phyloP scores from a whole-genome alignment of 2,113 vertebrate genomes.

The Eurypyga helias region DNA sequence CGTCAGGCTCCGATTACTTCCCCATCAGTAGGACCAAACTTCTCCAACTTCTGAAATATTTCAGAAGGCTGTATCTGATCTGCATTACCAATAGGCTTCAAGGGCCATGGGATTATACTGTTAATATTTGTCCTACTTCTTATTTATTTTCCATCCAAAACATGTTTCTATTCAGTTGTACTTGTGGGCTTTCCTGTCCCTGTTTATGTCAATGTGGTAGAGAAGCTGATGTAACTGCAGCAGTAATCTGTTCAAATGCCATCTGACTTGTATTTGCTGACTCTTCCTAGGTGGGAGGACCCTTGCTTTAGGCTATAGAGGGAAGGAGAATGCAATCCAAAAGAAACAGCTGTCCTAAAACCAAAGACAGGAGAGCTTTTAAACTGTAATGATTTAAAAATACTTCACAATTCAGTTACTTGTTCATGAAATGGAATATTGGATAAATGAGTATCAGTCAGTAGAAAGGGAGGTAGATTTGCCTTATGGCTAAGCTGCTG shows the following conservation, averaged over 20 bases:
- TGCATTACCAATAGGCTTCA: not conserved
- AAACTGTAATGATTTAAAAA: not conserved
- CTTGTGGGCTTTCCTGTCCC: not conserved
- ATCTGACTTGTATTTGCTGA: not conserved
- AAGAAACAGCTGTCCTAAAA: not conserved
- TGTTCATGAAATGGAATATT: not conserved
- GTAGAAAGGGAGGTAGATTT: not conserved
- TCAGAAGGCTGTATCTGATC: not conserved
- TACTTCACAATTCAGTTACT: not conserved
- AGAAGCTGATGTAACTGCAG: not conserved
- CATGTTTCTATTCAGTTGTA: not conserved
- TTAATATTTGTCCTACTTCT: not conserved
- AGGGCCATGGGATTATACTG: not conserved
- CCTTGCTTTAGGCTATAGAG: not conserved
- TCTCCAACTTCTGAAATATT: not conserved
- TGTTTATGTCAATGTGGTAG: not conserved
- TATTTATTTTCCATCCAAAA: not conserved
- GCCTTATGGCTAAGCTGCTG: not conserved
- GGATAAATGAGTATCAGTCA: not conserved
- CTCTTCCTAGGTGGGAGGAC: not conserved
- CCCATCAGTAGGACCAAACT: not conserved
- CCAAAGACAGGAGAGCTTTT: not conserved
- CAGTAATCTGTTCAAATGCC: not conserved
- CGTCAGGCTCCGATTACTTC: not conserved
- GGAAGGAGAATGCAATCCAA: not conserved